Percentiles rank a stretch among this genome's conserved stretches.
phyloP scores from a whole-genome alignment of 2,113 vertebrate species.

The Thinocorus orbignyianus region DNA sequence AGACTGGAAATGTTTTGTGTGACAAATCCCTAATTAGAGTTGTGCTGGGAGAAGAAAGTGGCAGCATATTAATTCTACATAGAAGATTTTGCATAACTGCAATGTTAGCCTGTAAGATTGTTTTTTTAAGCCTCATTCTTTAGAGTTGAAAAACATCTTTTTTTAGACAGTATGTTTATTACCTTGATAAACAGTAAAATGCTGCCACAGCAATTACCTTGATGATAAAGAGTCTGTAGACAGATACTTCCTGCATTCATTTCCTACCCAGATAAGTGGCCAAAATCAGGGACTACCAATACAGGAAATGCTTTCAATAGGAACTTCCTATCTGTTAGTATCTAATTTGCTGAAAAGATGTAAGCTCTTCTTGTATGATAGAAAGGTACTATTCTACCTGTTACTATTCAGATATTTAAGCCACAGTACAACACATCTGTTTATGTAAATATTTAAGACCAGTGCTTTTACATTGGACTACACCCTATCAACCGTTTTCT shows the following conservation, averaged over 20 bases:
- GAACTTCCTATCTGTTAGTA: constrained; percentile 75
- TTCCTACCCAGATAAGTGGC: constrained; percentile 77
- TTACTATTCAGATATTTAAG: background rate
- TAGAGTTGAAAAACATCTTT: constrained; percentile 75
- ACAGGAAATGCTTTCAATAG: constrained; percentile 78
- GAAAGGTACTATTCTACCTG: background rate
- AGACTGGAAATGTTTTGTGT: background rate
- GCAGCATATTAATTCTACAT: background rate
- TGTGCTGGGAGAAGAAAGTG: background rate
- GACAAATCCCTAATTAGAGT: background rate
- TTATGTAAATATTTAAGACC: background rate
- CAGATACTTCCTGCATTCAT: constrained; percentile 82
- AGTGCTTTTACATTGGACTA: background rate
- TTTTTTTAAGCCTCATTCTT: constrained; percentile 43
- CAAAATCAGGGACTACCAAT: constrained; percentile 68
- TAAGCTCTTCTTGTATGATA: background rate
- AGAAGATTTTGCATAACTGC: constrained; percentile 5
- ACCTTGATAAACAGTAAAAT: constrained; percentile 77
- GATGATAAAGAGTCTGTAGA: constrained; percentile 81
- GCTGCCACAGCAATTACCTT: constrained; percentile 77
- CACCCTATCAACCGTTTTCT: background rate
- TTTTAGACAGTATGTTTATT: constrained; percentile 76
- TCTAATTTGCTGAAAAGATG: background rate
- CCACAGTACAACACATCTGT: background rate
- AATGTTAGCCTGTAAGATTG: background rate